Evolutionary conservation across 2,113 vertebrate genomes (phyloP), one percentile per base, ranked within the genome.

Genomic region (Hyperopisus bebe): DNA sequence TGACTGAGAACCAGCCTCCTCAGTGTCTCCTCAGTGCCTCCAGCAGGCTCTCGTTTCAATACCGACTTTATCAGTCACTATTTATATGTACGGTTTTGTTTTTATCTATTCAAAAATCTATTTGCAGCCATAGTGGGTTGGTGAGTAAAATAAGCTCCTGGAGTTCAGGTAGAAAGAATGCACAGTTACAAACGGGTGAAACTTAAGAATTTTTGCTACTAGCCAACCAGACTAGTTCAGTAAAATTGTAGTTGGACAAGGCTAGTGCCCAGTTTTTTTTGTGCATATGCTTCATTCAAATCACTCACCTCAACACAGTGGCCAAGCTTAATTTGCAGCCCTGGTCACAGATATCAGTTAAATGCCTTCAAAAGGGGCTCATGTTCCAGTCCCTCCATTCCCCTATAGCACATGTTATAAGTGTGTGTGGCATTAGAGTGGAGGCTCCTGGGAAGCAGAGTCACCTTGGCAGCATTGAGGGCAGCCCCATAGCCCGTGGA

Each of bases 401-500:
- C 82, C 42, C 44, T 24, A 42, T 2, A 35, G 39, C 39, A 80
- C 6, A 44, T 21, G 39, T 9, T 42, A 27, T 70, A 70, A 27
- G 3, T 31, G 62, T 27, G 31, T 19, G 17, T 39, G 31, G 74
- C 27, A 8, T 77, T 15, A 39, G 66, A 35, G 27, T 11, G 27
- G 27, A 35, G 66, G 39, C 8, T 39, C 5, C 51, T 24, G n/a
- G 31, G 27, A 21, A 48, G 11, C 27, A 85, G 74, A 85, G 74
- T 88, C 89, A 95, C 95, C 91, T 92, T 94, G 86, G 93, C 93
- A 2, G 90, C 89, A 31, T 95, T 96, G 47, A 95, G 83, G 3
- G 92, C 93, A 50, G 93, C 93, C 35, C 94, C 95, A 31, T 93
- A 96, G 84, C 94, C 94, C 17, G 94, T 94, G 9, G 94, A 88